These are phyloP conservation scores for fruit fly (Drosophila melanogaster) DNA, from an alignment of 1,140 invertebrate genomes.

Conservation along the genomic window DNA sequence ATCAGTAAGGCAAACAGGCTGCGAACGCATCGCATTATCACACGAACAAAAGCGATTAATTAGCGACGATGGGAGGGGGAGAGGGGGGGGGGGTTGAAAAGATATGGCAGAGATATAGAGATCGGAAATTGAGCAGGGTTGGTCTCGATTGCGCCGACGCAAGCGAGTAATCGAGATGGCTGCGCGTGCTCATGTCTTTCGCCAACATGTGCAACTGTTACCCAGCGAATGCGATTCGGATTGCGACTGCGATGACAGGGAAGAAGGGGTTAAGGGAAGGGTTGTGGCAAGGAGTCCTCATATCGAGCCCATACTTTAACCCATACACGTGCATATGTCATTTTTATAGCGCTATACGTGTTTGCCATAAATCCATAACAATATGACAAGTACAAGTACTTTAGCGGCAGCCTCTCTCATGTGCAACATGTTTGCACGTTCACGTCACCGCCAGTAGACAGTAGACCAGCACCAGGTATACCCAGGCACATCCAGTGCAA, in stretches of 20 bases:
- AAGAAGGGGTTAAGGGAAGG: neutral
- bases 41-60: slow-evolving; percentile 81
- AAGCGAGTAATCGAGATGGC: slow-evolving; percentile 41
- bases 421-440: slow-evolving; percentile 83
- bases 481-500: neutral
- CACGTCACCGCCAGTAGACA: slow-evolving; percentile 62
- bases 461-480: slow-evolving; percentile 14
- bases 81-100: slow-evolving; percentile 2
- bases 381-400: slow-evolving; percentile 85
- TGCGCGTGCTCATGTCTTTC: slow-evolving; percentile 71
- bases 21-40: slow-evolving; percentile 66
- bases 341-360: slow-evolving; percentile 82
- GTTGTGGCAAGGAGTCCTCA: slow-evolving; percentile 12
- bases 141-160: slow-evolving; percentile 21
- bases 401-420: slow-evolving; percentile 84
- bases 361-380: slow-evolving; percentile 84
- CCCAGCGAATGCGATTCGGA: slow-evolving; percentile 3
- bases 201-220: slow-evolving; percentile 53
- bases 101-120: neutral
- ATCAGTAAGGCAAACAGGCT: slow-evolving; percentile 75
- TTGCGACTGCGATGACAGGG: neutral
- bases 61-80: slow-evolving; percentile 29
- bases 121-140: slow-evolving; percentile 13
- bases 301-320: slow-evolving; percentile 54
- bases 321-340: slow-evolving; percentile 80